These are phyloP conservation scores for Orthosia gothica DNA, from an alignment of 2,888 invertebrate genomes.

Conservation along the genomic window DNA sequence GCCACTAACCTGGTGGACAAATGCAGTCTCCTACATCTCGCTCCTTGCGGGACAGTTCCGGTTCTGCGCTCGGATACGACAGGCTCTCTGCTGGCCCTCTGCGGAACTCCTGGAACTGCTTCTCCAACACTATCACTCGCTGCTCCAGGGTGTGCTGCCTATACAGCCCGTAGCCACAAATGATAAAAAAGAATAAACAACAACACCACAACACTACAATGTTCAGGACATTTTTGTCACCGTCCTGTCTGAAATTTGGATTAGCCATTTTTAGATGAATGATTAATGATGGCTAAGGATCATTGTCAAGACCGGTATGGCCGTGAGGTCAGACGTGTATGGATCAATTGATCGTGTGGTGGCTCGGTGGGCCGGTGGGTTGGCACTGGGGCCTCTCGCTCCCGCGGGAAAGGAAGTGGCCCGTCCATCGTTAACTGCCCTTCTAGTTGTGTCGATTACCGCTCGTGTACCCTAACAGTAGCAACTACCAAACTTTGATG, in stretches of 20 bases:
- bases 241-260: constrained; percentile 74
- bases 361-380: constrained; percentile 62
- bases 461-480: constrained; percentile 75
- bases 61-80: constrained; percentile 58
- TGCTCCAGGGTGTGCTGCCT: constrained; percentile 86
- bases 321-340: constrained; percentile 66
- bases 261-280: constrained; percentile 78
- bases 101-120: constrained; percentile 74
- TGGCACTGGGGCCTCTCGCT: constrained; percentile 74
- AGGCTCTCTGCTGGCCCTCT: constrained; percentile 57
- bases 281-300: constrained; percentile 58
- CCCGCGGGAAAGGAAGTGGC: constrained; percentile 89
- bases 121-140: constrained; percentile 82
- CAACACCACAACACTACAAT: constrained; percentile 87
- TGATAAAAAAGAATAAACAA: constrained; percentile 83
- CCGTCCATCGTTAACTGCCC: constrained; percentile 89
- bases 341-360: constrained; percentile 64
- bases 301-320: constrained; percentile 74
- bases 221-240: constrained; percentile 81
- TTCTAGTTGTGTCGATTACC: constrained; percentile 89
- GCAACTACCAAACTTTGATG: constrained; percentile 88
- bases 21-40: constrained; percentile 86
- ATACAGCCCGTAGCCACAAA: constrained; percentile 85
- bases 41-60: constrained; percentile 77
- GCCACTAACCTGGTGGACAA: constrained; percentile 86